phyloP scores from a whole-genome alignment of 2,113 vertebrate species.

The Aix galericulata region DNA sequence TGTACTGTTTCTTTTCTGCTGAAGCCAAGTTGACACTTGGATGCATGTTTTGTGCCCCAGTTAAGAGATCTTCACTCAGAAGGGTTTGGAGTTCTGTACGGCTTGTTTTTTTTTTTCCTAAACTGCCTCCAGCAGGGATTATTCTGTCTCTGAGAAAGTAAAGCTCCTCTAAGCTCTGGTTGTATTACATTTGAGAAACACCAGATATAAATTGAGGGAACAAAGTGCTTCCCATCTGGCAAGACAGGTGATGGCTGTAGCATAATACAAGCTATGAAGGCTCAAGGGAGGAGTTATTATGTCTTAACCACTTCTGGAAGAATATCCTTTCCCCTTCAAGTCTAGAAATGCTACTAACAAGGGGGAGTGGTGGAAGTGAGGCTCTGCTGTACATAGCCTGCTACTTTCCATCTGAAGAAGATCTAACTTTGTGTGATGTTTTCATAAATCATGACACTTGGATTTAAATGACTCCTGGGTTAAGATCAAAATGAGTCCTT shows the following conservation, averaged over 20 bases:
- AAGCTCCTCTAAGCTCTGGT: not conserved
- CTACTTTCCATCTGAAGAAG: not conserved
- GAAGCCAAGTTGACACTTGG: not conserved
- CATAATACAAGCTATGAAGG: not conserved
- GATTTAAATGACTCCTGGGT: not conserved
- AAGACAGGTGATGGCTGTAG: not conserved
- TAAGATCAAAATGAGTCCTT: not conserved
- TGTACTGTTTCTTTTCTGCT: not conserved
- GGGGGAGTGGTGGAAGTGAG: not conserved
- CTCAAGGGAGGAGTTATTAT: not conserved
- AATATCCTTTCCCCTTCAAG: not conserved
- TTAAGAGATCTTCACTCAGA: not conserved
- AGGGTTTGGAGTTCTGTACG: not conserved
- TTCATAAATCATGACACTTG: not conserved
- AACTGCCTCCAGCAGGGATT: not conserved
- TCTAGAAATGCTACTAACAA: not conserved
- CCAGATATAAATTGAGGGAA: not conserved
- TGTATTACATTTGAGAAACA: not conserved
- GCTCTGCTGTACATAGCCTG: not conserved
- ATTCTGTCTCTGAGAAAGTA: fast-evolving
- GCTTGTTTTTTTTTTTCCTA: not conserved
- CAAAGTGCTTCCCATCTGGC: not conserved
- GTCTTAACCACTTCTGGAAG: not conserved
- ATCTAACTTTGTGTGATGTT: not conserved
- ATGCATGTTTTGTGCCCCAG: not conserved